phyloP scores from a whole-genome alignment of 2,797 vertebrate genomes.

The Babyrousa celebensis region DNA sequence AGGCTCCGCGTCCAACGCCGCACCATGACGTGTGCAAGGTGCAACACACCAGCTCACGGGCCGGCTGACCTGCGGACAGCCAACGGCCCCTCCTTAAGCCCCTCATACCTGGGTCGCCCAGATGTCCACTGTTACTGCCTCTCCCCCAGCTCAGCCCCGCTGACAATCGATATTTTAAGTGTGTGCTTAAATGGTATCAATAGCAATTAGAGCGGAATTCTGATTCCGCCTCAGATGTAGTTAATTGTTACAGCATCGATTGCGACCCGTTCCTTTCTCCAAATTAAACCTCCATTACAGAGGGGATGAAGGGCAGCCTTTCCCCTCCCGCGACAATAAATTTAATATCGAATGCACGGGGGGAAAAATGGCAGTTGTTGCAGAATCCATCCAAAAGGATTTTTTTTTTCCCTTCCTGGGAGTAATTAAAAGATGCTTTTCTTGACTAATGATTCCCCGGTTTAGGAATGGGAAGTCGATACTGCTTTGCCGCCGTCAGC shows the following conservation, averaged over 20 bases:
- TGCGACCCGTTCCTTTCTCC: slow-evolving; percentile 90
- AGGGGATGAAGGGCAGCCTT: slow-evolving; percentile 77
- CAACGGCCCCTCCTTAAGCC: neutral
- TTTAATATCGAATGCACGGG: slow-evolving; percentile 92
- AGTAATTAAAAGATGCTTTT: slow-evolving; percentile 99
- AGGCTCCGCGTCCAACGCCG: fast-evolving
- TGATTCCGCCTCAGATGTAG: slow-evolving; percentile 89
- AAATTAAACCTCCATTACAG: slow-evolving; percentile 90
- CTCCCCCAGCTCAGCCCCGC: neutral
- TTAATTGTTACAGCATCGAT: slow-evolving; percentile 96
- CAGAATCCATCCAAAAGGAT: slow-evolving; percentile 93
- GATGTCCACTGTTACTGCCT: neutral
- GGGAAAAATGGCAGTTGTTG: slow-evolving; percentile 86
- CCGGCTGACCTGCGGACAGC: fast-evolving
- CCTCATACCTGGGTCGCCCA: fast-evolving
- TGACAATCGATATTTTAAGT: slow-evolving; percentile 86
- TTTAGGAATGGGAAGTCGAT: slow-evolving; percentile 95
- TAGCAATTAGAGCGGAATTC: slow-evolving; percentile 90
- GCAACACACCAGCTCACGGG: fast-evolving
- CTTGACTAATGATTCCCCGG: slow-evolving; percentile 96
- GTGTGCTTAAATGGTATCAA: slow-evolving; percentile 93
- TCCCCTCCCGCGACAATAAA: slow-evolving; percentile 91
- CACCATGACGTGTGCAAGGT: fast-evolving
- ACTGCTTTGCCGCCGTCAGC: slow-evolving; percentile 94
- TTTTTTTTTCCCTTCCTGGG: slow-evolving; percentile 87